Base-by-base conservation (phyloP, 2,888 invertebrate species). In the Himalopsyche japonica region DNA sequence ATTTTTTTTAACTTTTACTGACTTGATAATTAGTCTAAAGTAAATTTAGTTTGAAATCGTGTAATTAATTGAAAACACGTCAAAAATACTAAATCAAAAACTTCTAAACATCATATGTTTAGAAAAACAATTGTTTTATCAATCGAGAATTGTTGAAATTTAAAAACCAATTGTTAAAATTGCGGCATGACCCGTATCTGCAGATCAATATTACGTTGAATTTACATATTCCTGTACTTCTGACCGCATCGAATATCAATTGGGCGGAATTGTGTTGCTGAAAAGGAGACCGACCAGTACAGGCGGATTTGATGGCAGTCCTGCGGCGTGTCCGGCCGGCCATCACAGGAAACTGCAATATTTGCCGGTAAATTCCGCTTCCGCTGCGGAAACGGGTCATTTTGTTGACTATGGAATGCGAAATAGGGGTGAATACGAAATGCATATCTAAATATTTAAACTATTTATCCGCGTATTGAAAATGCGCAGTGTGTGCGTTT, bases 331-430 rank as follows among this genome's bases (percentile, higher is more conserved):
- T 37, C 47, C 43, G 47, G 43, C 27, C 70, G 30, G 70, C 70
- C 70, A 70, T 70, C 18, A 70, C 79, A 70, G 85, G 83, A 83
- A 78, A 78, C 78, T 80, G 70, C 82, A 79, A 86, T 85, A 86
- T 86, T 86, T 83, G 85, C 81, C 82, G 86, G 82, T 85, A 86
- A 86, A 86, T 86, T 83, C 86, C 79, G 20, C 57, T 64, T 84
- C 85, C 82, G 83, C 12, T 82, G 30, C 57, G 82, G 86, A 84
- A 80, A 48, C 83, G 64, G 83, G 49, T 81, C 81, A 81, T 84
- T 82, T 77, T 47, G 81, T 64, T 30, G 32, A 70, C 81, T 79
- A 79, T 84, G 82, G 82, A 79, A 83, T 76, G 37, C 77, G 82
- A 80, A 79, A 57, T 30, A 20, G 77, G 47, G 77, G n/a, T 76